Evolutionary conservation across 2,797 vertebrate genomes (phyloP).

Genomic region (Fistularia tabacaria): DNA sequence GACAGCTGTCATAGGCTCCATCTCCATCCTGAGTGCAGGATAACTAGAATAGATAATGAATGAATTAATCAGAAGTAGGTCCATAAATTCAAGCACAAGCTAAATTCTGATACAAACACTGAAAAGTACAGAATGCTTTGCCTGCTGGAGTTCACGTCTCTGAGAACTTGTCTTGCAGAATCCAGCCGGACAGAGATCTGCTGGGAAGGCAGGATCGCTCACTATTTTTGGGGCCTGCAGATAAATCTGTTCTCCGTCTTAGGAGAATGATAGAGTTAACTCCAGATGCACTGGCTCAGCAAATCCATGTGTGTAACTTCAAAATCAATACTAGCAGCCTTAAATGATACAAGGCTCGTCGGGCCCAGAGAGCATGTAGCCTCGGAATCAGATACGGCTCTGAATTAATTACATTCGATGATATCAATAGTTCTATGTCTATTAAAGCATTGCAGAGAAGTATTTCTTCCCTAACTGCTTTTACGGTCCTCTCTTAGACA

Average conservation of each 20-base stretch:
- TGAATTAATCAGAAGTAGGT: too few species aligned
- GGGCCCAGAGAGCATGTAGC: constrained; percentile 25
- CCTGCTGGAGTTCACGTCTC: neutral
- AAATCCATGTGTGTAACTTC: constrained; percentile 45
- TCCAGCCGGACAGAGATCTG: constrained; percentile 33
- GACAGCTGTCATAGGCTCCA: too few species aligned
- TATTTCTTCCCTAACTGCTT: constrained; percentile 4
- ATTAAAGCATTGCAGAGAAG: constrained; percentile 12
- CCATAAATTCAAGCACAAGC: too few species aligned
- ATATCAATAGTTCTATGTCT: constrained; percentile 37
- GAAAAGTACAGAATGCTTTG: neutral
- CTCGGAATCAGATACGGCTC: constrained; percentile 33
- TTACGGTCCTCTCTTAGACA: constrained; percentile 9
- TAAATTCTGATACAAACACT: too few species aligned
- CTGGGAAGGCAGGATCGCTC: constrained; percentile 39
- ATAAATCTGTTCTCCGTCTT: constrained; percentile 49
- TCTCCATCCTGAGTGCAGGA: too few species aligned
- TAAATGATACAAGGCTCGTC: constrained; percentile 62
- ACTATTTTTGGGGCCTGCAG: constrained; percentile 25
- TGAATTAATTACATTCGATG: constrained; percentile 54
- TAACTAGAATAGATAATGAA: too few species aligned
- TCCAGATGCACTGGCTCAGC: constrained; percentile 61
- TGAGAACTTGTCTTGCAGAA: constrained; percentile 10
- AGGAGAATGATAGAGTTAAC: constrained; percentile 59
- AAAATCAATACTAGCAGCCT: constrained; percentile 63